Percentiles rank a stretch among this genome's conserved stretches.
phyloP scores from a whole-genome alignment of 2,113 vertebrate species.

The Gymnogyps californianus region DNA sequence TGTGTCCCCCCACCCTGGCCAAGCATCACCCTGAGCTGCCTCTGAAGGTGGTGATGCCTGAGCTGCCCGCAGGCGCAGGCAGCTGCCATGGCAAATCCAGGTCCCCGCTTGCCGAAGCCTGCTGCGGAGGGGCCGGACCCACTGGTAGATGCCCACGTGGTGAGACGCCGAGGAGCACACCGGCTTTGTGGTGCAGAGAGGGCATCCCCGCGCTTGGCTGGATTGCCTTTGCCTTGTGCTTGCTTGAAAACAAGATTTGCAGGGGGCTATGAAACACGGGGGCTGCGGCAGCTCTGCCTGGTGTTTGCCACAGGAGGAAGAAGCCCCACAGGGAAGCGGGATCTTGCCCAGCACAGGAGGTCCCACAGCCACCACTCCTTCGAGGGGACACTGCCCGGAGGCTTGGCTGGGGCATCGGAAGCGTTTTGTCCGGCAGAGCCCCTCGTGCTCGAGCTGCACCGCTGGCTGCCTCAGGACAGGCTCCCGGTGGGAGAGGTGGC shows the following conservation, averaged over 20 bases:
- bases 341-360: background rate
- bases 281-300: background rate
- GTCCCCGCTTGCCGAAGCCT: background rate
- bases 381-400: rapidly evolving
- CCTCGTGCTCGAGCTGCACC: background rate
- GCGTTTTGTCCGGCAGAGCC: background rate
- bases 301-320: background rate
- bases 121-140: background rate
- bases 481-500: background rate
- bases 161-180: background rate
- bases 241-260: background rate
- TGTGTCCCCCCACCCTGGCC: background rate
- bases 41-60: background rate
- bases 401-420: background rate
- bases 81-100: background rate
- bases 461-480: background rate
- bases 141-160: rapidly evolving
- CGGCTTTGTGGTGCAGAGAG: background rate
- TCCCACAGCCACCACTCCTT: background rate
- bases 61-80: background rate
- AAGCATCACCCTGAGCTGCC: background rate
- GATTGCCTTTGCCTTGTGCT: constrained; percentile 10
- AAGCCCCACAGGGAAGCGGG: background rate
- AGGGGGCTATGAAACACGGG: background rate
- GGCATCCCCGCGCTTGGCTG: rapidly evolving